Evolutionary conservation across 2,797 vertebrate species (phyloP).

Genomic region (Lagorchestes hirsutus): DNA sequence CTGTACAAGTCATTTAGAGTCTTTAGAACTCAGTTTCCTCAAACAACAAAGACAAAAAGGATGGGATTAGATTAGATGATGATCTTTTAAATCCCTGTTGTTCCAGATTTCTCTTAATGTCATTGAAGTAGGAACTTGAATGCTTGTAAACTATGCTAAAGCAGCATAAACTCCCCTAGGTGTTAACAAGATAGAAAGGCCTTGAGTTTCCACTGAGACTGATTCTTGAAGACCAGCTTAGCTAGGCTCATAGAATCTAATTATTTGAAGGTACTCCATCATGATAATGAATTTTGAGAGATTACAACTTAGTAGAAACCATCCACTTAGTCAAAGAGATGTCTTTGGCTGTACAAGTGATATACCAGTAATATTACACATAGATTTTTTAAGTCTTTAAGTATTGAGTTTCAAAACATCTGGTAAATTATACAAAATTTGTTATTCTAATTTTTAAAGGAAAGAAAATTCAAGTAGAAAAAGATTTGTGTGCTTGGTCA

Average conservation of each 20-base stretch:
- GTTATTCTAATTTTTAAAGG: neutral
- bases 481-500: neutral
- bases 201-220: neutral
- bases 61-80: neutral
- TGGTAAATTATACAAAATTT: neutral
- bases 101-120: neutral
- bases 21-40: neutral
- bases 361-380: neutral
- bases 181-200: neutral
- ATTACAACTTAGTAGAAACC: neutral
- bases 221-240: neutral
- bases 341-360: neutral
- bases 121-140: neutral
- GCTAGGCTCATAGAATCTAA: neutral
- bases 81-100: neutral
- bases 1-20: neutral
- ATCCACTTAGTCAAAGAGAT: neutral
- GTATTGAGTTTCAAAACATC: neutral
- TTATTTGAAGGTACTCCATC: neutral
- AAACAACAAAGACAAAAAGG: neutral
- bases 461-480: neutral
- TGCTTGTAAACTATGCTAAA: neutral
- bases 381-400: neutral
- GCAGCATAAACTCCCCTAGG: neutral
- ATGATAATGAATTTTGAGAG: neutral